These are phyloP conservation scores for Drosophila gaucha DNA, from an alignment of 2,888 invertebrate genomes.

Conservation along the genomic window DNA sequence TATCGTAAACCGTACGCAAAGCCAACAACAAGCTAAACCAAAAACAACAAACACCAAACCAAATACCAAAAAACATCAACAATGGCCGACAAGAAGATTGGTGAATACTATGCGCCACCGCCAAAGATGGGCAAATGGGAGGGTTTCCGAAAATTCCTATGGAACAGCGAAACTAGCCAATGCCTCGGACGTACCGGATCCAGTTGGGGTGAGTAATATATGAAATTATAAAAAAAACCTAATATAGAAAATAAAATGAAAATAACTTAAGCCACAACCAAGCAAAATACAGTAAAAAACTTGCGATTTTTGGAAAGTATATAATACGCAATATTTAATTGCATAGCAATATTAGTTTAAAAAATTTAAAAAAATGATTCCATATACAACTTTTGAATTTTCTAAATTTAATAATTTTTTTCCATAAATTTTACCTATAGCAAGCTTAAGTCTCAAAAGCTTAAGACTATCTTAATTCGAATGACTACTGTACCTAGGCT, in stretches of 20 bases:
- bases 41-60: neutral
- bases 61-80: slow-evolving; percentile 9
- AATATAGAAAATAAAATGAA: neutral
- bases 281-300: too few species aligned
- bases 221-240: neutral
- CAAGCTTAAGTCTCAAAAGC: too few species aligned
- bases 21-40: slow-evolving; percentile 44
- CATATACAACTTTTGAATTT: too few species aligned
- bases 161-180: slow-evolving; percentile 96
- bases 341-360: too few species aligned
- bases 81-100: slow-evolving; percentile 92
- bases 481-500: too few species aligned
- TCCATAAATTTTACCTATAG: too few species aligned
- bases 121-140: slow-evolving; percentile 94
- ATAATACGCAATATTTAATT: too few species aligned
- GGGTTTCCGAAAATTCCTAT: slow-evolving; percentile 93
- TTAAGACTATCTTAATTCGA: too few species aligned
- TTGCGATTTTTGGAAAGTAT: too few species aligned
- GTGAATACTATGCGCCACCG: slow-evolving; percentile 91
- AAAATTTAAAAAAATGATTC: too few species aligned
- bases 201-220: slow-evolving; percentile 95
- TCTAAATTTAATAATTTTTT: too few species aligned
- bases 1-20: slow-evolving; percentile 46
- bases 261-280: neutral
- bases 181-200: slow-evolving; percentile 95